Base-by-base conservation (phyloP, 2,113 vertebrate species). In the Heterochromis multidens region DNA sequence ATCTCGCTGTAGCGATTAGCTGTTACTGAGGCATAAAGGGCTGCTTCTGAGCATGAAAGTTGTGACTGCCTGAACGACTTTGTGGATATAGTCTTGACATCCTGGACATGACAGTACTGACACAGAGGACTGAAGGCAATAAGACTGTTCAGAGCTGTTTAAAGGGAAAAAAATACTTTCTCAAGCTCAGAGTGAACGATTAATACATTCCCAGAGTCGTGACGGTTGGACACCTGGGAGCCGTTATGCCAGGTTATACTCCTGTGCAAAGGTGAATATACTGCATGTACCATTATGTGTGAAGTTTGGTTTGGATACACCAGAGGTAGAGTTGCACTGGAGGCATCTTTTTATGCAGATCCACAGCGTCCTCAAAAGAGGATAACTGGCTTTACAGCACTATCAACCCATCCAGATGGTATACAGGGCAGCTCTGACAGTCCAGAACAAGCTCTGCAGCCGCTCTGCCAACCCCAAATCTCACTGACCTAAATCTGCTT, bases 401-500 rank as follows among this genome's bases (percentile, higher is more conserved):
- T 94, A 94, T 95, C 94, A 92, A 89, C 80, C 79, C 88, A 93
- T 94, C 90, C 95, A 95, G 94, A 94, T 92, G 92, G 91, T 84
- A 85, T 80, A 91, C 87, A 90, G 93, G 90, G 90, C 89, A 90
- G 93, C 92, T 89, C 54, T 91, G 91, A 91, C 89, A 82, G 87
- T 91, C 91, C 88, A 89, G 85, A 87, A 93, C 92, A 89, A 90
- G 93, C 91, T 92, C 90, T 85, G 89, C 92, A 90, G 92, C 91
- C 85, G 91, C 89, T 88, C 80, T 65, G 83, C 90, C 89, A 87
- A 86, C 90, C 58, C 89, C 93, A 94, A 92, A 95, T 94, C 90
- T 95, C 90, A 87, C 87, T 94, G 95, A 95, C 95, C 95, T 78
- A 94, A 93, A 94, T 95, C 89, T 94, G 88, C 82, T 91, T 86